Base-by-base conservation (phyloP, 2,113 vertebrate species). In the Pachypanchax playfairii region DNA sequence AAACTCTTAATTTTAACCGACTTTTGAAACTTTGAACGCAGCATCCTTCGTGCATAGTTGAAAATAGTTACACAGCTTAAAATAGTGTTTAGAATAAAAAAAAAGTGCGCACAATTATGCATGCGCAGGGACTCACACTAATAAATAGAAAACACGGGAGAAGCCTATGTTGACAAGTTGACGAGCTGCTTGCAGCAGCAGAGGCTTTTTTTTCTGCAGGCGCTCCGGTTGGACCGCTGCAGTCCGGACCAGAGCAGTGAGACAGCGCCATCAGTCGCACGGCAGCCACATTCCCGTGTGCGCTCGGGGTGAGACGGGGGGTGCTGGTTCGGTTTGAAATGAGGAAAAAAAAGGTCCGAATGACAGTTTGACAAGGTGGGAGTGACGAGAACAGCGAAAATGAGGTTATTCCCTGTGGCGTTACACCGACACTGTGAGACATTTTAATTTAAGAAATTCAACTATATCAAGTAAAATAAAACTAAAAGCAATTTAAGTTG, bases 261-360 rank as follows among this genome's bases (percentile, higher is more conserved):
- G 80, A 91, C 83, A 91, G 91, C 91, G 91, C 91, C 91, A 92
- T 92, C 91, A 87, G 79, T 87, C 81, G 88, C 83, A 79, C 51
- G 35, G 54, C 63, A 66, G 78, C 52, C 61, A 63, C 71, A 82
- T 54, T 85, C 73, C 78, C 25, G 58, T 1, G 70, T 10, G 64
- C 68, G 31, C 31, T 50, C 35, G 47, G 24, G 39, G 47, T 42
- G 41, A 31, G 44, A 50, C 46, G 39, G 17, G 67, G 2, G 41
- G 57, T 44, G 57, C 63, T 50, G 54, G 36, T 74, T 35, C 17
- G 41, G 73, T 52, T 24, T 60, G 36, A 43, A n/a, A 18, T 9
- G 20, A 43, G 25, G n/a, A 29, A 10, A 48, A 20, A n/a, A 17
- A 56, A 42, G 33, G 51, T 44, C 38, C 12, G 56, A 33, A 29